A percentile compares a stretch with the other conserved stretches of the same genome.
Conservation (phyloP, 2,888 invertebrate species). For the Zeuzera pyrina region DNA sequence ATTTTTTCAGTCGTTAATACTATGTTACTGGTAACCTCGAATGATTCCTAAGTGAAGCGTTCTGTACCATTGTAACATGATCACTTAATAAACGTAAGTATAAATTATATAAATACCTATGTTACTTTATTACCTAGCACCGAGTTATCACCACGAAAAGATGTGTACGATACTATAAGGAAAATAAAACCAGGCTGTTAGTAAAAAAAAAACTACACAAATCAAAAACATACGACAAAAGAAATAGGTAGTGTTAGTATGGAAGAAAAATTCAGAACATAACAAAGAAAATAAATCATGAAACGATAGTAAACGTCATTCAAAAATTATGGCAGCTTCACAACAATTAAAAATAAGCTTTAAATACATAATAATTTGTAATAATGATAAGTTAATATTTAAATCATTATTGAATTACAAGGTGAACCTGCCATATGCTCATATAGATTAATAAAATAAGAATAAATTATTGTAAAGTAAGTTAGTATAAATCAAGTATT, state of each 20-base stretch:
- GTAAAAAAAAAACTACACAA: constrained; percentile 34
- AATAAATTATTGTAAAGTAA: too few species aligned
- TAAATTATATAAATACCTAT: constrained; percentile 16
- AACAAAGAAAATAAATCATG: constrained; percentile 11
- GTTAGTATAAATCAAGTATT: too few species aligned
- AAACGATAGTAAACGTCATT: constrained; percentile 21
- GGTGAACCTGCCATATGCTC: too few species aligned
- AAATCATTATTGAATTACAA: too few species aligned
- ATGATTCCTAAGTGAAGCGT: constrained; percentile 37
- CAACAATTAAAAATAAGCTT: too few species aligned
- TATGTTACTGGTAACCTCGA: constrained; percentile 35
- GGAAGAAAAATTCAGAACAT: constrained; percentile 30
- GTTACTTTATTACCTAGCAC: constrained; percentile 51
- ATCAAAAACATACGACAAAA: constrained; percentile 43
- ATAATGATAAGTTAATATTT: too few species aligned
- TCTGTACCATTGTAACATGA: constrained; percentile 41
- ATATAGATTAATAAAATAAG: too few species aligned
- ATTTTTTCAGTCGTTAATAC: constrained; percentile 25
- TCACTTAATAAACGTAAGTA: constrained; percentile 19
- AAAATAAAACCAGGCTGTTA: constrained; percentile 48
- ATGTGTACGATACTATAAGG: constrained; percentile 29
- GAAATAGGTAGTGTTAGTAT: constrained; percentile 48
- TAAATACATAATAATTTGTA: too few species aligned
- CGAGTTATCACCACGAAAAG: constrained; percentile 50
- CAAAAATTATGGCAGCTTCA: constrained; percentile 25